These are phyloP conservation scores for Leptatherina wallacei DNA, from an alignment of 2,797 vertebrate species.

Conservation along the genomic window DNA sequence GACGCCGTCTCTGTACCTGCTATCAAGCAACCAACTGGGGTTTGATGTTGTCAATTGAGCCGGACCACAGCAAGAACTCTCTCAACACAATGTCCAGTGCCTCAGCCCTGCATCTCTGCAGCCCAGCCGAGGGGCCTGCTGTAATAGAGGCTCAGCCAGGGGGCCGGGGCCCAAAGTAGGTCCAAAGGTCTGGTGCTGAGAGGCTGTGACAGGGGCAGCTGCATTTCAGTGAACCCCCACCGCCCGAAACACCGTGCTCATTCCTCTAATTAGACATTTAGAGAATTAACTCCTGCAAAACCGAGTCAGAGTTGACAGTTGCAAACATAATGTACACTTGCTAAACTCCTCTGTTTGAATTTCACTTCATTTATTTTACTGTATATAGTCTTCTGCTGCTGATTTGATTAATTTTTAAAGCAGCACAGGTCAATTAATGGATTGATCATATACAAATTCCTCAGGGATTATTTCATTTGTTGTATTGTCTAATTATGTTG, in stretches of 20 bases:
- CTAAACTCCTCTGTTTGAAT: not conserved
- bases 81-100: constrained; percentile 55
- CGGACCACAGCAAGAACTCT: constrained; percentile 50
- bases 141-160: constrained; percentile 47
- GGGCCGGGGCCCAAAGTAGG: constrained; percentile 32
- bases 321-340: not conserved
- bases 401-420: not conserved
- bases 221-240: constrained; percentile 36
- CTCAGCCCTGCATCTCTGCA: constrained; percentile 44
- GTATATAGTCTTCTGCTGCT: not conserved
- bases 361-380: not conserved
- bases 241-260: constrained; percentile 34
- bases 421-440: not conserved
- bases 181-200: constrained; percentile 55
- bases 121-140: constrained; percentile 43
- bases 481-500: not conserved
- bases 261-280: constrained; percentile 72
- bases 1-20: constrained; percentile 61
- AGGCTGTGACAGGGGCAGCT: constrained; percentile 68
- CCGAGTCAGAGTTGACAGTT: constrained; percentile 7
- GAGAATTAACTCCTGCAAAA: constrained; percentile 61
- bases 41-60: constrained; percentile 49
- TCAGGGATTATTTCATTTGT: not conserved
- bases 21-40: constrained; percentile 57
- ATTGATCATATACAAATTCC: not conserved